Conservation (phyloP, 2,797 vertebrate species). For the Myotis findleyi region DNA sequence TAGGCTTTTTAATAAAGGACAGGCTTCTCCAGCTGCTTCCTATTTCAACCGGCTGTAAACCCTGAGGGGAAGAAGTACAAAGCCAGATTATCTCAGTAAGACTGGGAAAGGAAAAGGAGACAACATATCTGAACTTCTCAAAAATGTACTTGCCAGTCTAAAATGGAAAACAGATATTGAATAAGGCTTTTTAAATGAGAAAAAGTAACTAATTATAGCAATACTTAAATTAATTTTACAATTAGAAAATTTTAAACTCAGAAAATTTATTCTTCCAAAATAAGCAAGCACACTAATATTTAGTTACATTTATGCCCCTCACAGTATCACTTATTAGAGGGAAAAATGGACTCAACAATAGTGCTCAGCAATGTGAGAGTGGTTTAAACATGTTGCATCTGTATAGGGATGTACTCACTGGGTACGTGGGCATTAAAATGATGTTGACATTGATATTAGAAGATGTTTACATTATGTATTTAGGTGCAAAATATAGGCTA, state of each 20-base stretch:
- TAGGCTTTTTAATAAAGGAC: conserved; percentile 15
- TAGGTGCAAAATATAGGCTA: background rate
- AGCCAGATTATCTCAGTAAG: conserved; percentile 23
- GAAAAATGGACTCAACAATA: background rate
- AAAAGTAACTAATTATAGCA: background rate
- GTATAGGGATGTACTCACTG: background rate
- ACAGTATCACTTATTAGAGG: background rate
- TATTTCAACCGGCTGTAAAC: background rate
- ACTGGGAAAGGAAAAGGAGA: background rate
- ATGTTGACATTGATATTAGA: background rate
- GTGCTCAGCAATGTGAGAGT: background rate
- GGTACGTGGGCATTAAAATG: background rate
- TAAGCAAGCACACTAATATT: background rate
- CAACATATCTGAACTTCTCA: background rate
- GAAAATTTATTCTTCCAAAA: background rate
- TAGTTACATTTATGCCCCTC: background rate
- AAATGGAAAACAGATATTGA: background rate
- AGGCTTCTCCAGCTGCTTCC: background rate
- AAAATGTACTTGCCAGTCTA: background rate
- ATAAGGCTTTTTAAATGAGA: conserved; percentile 1
- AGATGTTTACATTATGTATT: background rate
- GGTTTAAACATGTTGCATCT: background rate
- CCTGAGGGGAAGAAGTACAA: background rate
- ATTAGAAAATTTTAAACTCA: background rate
- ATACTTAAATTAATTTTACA: background rate